Conservation (phyloP, 2,113 vertebrate species). For the Pachypanchax playfairii region DNA sequence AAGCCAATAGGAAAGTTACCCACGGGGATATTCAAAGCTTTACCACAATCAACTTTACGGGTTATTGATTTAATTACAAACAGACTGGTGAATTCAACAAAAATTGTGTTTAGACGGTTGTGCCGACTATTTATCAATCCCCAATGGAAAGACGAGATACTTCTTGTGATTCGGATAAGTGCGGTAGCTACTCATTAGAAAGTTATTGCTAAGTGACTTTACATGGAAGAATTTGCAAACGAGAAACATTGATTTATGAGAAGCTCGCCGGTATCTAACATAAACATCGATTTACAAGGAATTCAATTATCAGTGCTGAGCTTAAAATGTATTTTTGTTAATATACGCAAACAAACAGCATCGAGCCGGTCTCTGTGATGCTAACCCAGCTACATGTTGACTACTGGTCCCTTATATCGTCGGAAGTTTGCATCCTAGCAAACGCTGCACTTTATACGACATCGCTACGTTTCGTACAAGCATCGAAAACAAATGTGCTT, state of each 20-base stretch:
- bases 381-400: slow-evolving; percentile 39
- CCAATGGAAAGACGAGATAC: slow-evolving; percentile 1
- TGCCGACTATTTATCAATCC: not conserved
- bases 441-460: not conserved
- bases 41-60: not conserved
- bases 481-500: accelerated
- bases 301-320: not conserved
- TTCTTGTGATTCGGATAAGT: slow-evolving; percentile 36
- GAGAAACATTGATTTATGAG: accelerated
- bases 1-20: no score
- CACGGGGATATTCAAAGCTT: not conserved
- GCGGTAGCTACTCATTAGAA: not conserved
- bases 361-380: slow-evolving; percentile 24
- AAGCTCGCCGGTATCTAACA: accelerated
- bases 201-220: slow-evolving; percentile 2
- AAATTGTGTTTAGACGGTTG: not conserved
- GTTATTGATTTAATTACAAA: not conserved
- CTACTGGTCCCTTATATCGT: slow-evolving; percentile 4
- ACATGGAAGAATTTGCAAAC: not conserved
- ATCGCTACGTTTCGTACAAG: accelerated
- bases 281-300: not conserved
- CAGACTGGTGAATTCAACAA: no score
- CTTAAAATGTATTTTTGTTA: not conserved
- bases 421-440: slow-evolving; percentile 20
- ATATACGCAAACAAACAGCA: slow-evolving; percentile 24